Evolutionary conservation across 2,113 vertebrate species (phyloP).

Genomic region (Proteles cristata): DNA sequence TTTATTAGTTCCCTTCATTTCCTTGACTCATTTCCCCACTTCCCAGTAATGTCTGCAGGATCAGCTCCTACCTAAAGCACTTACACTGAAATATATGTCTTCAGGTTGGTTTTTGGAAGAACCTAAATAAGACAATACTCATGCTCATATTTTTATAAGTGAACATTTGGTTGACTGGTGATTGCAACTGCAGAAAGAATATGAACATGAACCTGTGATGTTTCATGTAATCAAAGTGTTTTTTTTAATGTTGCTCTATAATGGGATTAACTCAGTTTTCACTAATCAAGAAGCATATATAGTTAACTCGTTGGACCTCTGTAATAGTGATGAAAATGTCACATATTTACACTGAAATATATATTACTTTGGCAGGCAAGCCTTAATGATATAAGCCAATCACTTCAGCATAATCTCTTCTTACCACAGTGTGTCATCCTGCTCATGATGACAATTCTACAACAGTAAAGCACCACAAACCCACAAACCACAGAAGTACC

Average conservation of each 20-base stretch:
- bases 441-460: not conserved
- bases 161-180: not conserved
- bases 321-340: not conserved
- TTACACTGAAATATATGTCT: not conserved
- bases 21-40: not conserved
- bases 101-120: not conserved
- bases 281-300: not conserved
- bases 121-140: not conserved
- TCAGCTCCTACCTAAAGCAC: not conserved
- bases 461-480: not conserved
- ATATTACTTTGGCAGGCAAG: not conserved
- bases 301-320: not conserved
- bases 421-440: not conserved
- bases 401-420: not conserved
- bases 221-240: not conserved
- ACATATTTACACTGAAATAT: not conserved
- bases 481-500: not conserved
- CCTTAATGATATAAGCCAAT: not conserved
- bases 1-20: not conserved
- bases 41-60: not conserved
- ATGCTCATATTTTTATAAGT: not conserved
- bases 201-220: not conserved
- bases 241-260: not conserved
- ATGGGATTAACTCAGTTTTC: not conserved
- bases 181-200: not conserved